Evolutionary conservation across 2,888 invertebrate genomes (phyloP).

Genomic region (Cheilosia urbana): DNA sequence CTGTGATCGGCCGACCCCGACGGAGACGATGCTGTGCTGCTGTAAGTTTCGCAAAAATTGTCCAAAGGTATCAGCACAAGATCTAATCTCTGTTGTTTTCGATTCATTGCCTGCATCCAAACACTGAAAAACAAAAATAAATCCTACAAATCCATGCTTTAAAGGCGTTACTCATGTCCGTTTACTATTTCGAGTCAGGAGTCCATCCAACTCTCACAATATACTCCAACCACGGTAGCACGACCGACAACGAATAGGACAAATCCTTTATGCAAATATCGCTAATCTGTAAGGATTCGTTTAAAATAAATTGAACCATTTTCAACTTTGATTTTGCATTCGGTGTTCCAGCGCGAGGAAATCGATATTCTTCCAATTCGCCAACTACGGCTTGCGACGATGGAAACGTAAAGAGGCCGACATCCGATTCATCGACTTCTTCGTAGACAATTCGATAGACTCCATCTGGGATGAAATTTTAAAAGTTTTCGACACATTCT

Average conservation of each 20-base stretch:
- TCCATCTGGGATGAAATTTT: constrained; percentile 85
- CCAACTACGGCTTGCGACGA: constrained; percentile 91
- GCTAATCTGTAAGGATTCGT: constrained; percentile 87
- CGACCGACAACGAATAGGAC: constrained; percentile 89
- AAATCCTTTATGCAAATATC: constrained; percentile 91
- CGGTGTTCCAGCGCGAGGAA: constrained; percentile 94
- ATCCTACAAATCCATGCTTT: not conserved
- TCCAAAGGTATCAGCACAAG: constrained; percentile 92
- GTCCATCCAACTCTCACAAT: constrained; percentile 98
- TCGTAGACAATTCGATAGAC: constrained; percentile 93
- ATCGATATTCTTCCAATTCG: constrained; percentile 93
- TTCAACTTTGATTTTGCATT: constrained; percentile 96
- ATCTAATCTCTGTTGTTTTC: constrained; percentile 93
- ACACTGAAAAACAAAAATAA: constrained; percentile 86
- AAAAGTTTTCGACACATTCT: not conserved
- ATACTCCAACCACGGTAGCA: constrained; percentile 98
- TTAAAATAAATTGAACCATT: constrained; percentile 91
- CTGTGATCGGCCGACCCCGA: constrained; percentile 82
- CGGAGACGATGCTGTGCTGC: constrained; percentile 84
- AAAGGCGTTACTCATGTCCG: constrained; percentile 73
- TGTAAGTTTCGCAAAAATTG: constrained; percentile 87
- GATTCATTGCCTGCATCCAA: constrained; percentile 95
- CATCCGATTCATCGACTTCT: constrained; percentile 94
- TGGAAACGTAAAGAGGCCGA: constrained; percentile 95
- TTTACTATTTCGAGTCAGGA: constrained; percentile 94